Percentiles rank a stretch among this genome's conserved stretches.
These are phyloP conservation scores for Corythaeola cristata DNA, from an alignment of 2,113 vertebrate genomes.

Conservation along the genomic window DNA sequence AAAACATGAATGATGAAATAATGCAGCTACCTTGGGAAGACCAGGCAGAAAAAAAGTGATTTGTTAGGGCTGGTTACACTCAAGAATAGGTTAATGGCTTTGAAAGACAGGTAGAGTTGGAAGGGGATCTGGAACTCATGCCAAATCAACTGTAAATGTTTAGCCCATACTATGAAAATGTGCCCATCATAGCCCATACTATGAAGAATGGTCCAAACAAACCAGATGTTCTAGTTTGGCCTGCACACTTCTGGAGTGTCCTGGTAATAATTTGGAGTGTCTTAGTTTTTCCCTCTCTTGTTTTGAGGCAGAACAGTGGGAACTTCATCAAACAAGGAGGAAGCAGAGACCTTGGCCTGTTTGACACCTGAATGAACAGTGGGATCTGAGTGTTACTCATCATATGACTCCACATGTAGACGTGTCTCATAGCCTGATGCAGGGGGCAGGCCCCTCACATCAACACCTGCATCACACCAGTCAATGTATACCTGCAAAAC, in stretches of 20 bases:
- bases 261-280: not conserved
- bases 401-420: not conserved
- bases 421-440: not conserved
- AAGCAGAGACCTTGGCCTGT: not conserved
- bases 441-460: not conserved
- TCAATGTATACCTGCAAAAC: not conserved
- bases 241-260: not conserved
- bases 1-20: not conserved
- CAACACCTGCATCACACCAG: rapidly evolving
- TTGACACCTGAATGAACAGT: not conserved
- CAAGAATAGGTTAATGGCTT: not conserved
- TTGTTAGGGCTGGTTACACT: not conserved
- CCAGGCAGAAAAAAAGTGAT: not conserved
- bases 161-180: rapidly evolving
- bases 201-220: not conserved
- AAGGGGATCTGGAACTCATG: not conserved
- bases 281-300: not conserved
- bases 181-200: not conserved
- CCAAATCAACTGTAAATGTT: not conserved
- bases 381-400: not conserved
- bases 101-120: not conserved
- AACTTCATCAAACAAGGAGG: not conserved
- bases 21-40: not conserved
- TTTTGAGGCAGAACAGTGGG: not conserved
- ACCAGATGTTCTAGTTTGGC: not conserved